Base-by-base conservation (phyloP, 2,888 invertebrate species). In the Pterostichus madidus region DNA sequence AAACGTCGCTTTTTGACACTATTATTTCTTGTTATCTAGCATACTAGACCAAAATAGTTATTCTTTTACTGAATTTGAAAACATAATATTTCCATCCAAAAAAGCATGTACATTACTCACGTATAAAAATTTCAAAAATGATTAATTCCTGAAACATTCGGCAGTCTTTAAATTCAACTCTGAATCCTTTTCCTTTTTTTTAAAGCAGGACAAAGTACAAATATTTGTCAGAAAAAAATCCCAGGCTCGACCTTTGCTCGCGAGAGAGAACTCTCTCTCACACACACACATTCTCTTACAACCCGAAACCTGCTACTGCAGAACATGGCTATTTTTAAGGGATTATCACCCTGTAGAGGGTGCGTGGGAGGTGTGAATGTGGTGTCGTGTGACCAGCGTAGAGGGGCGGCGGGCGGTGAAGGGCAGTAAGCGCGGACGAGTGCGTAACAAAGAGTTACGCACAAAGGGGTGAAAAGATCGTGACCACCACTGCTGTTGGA, bases 391-490 rank as follows among this genome's bases (percentile, higher is more conserved):
- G 49, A 49, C 49, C 49, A 11, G 13, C n/a, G n/a, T 2, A 5
- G 49, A n/a, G 49, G 0, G 49, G 49, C n/a, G 49, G n/a, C 5
- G 2, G 49, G 49, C 11, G 49, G 0, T 1, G 13, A n/a, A n/a
- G 39, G 59, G 59, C 24, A 10, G 59, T 24, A 24, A 24, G 59
- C 24, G 64, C 32, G 64, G 32, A 64, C 64, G 64, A 59, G 17
- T 44, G 44, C 73, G 73, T 73, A 73, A 73, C 73, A 73, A 73
- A 73, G 73, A 73, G 73, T 73, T 73, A 73, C 73, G 73, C 73
- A 73, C 73, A 73, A 73, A 73, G 64, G 73, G 59, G 49, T 44
- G 44, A 73, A 68, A 73, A 44, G 73, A 73, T 73, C 73, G 73
- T 73, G 49, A 73, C 46, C 46, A 73, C 46, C 24, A 59, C 59